phyloP scores from a whole-genome alignment of 2,888 invertebrate genomes.

The Clitarchus hookeri region DNA sequence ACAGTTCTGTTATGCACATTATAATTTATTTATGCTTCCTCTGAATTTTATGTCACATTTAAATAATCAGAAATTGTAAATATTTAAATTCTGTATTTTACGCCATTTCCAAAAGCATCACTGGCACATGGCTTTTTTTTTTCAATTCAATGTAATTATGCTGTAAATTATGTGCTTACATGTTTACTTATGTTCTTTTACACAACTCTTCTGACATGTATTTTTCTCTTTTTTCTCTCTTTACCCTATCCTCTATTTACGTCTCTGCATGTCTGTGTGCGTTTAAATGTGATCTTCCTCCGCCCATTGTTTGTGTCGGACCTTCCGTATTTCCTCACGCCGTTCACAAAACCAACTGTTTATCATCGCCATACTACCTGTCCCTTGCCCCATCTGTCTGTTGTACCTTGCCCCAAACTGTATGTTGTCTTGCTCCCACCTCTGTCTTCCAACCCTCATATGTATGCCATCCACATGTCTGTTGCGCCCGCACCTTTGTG shows the following conservation, averaged over 20 bases:
- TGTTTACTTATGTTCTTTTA: slow-evolving; percentile 16
- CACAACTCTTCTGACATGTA: neutral
- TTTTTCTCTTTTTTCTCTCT: slow-evolving; percentile 25
- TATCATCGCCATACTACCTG: neutral
- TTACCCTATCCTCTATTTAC: slow-evolving; percentile 20
- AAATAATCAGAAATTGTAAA: neutral
- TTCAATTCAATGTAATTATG: neutral
- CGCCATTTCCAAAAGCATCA: neutral
- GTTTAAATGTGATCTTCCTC: slow-evolving; percentile 20
- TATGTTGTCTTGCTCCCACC: neutral
- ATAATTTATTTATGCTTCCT: too few relatives aligned
- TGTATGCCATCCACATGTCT: too few relatives aligned
- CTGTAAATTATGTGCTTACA: neutral
- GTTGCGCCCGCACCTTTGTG: too few relatives aligned
- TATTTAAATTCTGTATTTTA: neutral
- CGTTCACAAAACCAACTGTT: neutral
- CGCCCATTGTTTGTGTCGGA: neutral
- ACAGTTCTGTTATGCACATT: too few relatives aligned
- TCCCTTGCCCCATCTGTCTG: too few relatives aligned
- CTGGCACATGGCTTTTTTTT: too few relatives aligned
- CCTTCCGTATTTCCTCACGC: too few relatives aligned
- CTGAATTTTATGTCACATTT: too few relatives aligned
- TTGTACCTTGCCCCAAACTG: neutral
- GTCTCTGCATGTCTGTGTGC: slow-evolving; percentile 25
- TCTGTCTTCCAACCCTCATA: too few relatives aligned